phyloP scores from a whole-genome alignment of 2,113 vertebrate genomes.

The Melanostigma gelatinosum region DNA sequence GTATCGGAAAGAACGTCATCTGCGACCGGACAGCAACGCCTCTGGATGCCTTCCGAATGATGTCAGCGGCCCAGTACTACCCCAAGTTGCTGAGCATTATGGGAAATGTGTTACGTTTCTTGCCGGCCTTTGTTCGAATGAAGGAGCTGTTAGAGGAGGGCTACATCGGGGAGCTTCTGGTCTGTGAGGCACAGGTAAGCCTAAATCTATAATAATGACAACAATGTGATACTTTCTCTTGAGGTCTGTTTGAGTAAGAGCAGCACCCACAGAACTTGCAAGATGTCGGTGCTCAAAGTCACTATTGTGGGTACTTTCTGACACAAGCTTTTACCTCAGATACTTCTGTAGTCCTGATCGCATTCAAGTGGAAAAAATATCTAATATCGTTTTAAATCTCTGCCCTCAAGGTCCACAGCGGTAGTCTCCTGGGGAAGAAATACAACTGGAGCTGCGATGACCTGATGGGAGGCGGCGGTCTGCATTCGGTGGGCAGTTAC shows the following conservation, averaged over 20 bases:
- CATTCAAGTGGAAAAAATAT: background rate
- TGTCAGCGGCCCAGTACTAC: slow-evolving; percentile 98
- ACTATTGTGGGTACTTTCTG: background rate
- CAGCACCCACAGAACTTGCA: no score
- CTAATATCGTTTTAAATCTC: background rate
- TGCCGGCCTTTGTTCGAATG: slow-evolving; percentile 95
- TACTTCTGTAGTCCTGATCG: background rate
- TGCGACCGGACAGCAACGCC: slow-evolving; percentile 97
- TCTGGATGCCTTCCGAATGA: slow-evolving; percentile 97
- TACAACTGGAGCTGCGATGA: slow-evolving; percentile 99
- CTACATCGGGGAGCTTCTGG: slow-evolving; percentile 93
- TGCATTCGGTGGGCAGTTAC: slow-evolving; percentile 98
- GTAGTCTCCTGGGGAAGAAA: slow-evolving; percentile 96
- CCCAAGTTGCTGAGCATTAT: slow-evolving; percentile 99
- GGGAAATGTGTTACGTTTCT: slow-evolving; percentile 96
- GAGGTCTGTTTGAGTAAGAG: background rate
- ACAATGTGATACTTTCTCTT: background rate
- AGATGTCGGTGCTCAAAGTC: background rate
- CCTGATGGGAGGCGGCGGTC: slow-evolving; percentile 96
- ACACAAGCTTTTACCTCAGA: background rate
- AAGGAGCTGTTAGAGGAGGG: slow-evolving; percentile 97
- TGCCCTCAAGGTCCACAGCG: slow-evolving; percentile 89
- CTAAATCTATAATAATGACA: background rate
- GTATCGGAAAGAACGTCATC: slow-evolving; percentile 98
- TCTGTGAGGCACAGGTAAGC: slow-evolving; percentile 90